phyloP scores from a whole-genome alignment of 2,797 vertebrate genomes.

The Carapus acus region DNA sequence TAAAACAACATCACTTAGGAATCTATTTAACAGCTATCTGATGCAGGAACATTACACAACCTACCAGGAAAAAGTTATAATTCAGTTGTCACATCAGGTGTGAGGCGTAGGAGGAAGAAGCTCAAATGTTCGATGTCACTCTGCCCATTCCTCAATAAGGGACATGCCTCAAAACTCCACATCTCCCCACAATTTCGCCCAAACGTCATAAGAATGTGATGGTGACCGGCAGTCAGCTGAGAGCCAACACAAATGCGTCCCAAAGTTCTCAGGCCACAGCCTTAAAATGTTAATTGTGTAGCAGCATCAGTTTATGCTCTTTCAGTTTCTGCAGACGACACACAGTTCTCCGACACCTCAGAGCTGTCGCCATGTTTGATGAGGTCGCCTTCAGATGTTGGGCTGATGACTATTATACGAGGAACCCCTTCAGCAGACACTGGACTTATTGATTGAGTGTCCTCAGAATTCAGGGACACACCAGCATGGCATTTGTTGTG shows the following conservation, averaged over 20 bases:
- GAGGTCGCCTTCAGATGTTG: constrained; percentile 74
- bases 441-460: not conserved
- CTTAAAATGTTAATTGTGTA: constrained; percentile 17
- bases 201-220: constrained; percentile 17
- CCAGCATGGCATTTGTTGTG: constrained; percentile 35
- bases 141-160: not conserved
- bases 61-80: too few species aligned
- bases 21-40: too few species aligned
- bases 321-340: constrained; percentile 37
- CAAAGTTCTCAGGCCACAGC: constrained; percentile 16
- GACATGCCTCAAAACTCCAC: constrained; percentile 1
- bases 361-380: constrained; percentile 48
- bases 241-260: constrained; percentile 25
- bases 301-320: constrained; percentile 8
- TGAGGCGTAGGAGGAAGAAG: too few species aligned
- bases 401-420: constrained; percentile 75
- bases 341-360: constrained; percentile 40
- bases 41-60: too few species aligned
- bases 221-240: constrained; percentile 31
- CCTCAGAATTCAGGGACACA: constrained; percentile 22
- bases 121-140: not conserved
- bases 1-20: too few species aligned
- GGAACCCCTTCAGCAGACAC: constrained; percentile 53
- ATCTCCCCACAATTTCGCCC: constrained; percentile 1
- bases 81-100: too few species aligned